Conservation (phyloP, 2,888 invertebrate species). For the Spisula solida region DNA sequence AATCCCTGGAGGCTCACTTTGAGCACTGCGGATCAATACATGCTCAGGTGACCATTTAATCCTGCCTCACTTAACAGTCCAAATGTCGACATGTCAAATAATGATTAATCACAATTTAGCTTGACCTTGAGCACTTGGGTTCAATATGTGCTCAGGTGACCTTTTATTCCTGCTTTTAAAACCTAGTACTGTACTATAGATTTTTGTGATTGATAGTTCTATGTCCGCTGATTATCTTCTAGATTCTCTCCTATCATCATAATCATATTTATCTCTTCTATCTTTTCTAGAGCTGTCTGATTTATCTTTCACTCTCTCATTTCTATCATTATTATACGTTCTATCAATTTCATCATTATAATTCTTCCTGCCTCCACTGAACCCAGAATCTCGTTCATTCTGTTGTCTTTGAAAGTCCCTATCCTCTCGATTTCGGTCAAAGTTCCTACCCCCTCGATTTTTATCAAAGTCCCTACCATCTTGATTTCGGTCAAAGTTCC, state of each 20-base stretch:
- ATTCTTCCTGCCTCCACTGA: background rate
- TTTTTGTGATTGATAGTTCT: too few species aligned
- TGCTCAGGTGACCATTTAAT: too few species aligned
- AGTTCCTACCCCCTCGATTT: constrained; percentile 28
- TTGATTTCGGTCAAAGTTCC: background rate
- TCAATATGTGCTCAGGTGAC: too few species aligned
- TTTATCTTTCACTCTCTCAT: constrained; percentile 34
- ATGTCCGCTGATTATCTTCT: background rate
- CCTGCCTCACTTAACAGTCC: too few species aligned
- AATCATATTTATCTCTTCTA: constrained; percentile 32
- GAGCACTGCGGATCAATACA: too few species aligned
- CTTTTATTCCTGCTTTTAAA: too few species aligned
- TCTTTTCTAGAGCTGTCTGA: constrained; percentile 47
- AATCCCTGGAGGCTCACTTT: too few species aligned
- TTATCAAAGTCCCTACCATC: constrained; percentile 70
- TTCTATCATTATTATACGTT: constrained; percentile 88
- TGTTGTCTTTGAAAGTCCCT: background rate
- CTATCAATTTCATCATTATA: constrained; percentile 50
- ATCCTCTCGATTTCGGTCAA: background rate
- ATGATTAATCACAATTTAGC: too few species aligned
- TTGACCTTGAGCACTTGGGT: too few species aligned
- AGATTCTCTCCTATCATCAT: background rate
- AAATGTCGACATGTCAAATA: too few species aligned
- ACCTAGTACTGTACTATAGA: too few species aligned
- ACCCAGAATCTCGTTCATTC: constrained; percentile 7